These are phyloP conservation scores for Drosophila paramelanica DNA, from an alignment of 2,888 invertebrate species.

Conservation along the genomic window DNA sequence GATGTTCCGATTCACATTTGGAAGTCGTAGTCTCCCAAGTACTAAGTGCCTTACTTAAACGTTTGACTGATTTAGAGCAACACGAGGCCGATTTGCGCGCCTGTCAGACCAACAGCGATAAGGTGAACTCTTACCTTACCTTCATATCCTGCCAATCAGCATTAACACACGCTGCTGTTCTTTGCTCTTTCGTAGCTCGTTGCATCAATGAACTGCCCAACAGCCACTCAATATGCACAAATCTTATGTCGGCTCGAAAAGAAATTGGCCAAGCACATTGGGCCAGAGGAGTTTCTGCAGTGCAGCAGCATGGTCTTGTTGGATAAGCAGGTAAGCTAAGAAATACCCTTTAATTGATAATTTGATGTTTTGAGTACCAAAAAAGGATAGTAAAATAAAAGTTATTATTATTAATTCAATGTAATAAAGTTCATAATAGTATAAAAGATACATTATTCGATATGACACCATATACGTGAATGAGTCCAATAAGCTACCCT, in stretches of 20 bases:
- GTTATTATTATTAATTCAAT: too few relatives aligned
- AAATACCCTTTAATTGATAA: neutral
- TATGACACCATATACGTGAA: neutral
- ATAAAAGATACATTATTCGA: neutral
- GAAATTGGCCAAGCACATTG: constrained; percentile 85
- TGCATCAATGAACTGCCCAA: constrained; percentile 76
- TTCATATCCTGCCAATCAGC: neutral
- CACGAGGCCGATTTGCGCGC: constrained; percentile 85
- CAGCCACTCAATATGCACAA: constrained; percentile 85
- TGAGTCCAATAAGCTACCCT: neutral
- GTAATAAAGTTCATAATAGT: too few relatives aligned
- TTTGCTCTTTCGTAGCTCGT: constrained; percentile 28
- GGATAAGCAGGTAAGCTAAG: constrained; percentile 82
- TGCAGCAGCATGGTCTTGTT: constrained; percentile 84
- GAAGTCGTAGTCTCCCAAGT: constrained; percentile 85
- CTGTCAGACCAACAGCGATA: constrained; percentile 83
- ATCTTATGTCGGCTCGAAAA: constrained; percentile 84
- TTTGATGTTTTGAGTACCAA: too few relatives aligned
- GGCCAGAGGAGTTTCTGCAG: constrained; percentile 85
- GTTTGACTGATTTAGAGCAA: constrained; percentile 85
- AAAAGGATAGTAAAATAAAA: too few relatives aligned
- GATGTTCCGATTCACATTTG: constrained; percentile 85
- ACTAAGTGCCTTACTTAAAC: constrained; percentile 86
- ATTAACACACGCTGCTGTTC: constrained; percentile 1
- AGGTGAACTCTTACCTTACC: constrained; percentile 61